phyloP scores from a whole-genome alignment of 1,140 invertebrate species.

The Pseudobourletiella spinata region DNA sequence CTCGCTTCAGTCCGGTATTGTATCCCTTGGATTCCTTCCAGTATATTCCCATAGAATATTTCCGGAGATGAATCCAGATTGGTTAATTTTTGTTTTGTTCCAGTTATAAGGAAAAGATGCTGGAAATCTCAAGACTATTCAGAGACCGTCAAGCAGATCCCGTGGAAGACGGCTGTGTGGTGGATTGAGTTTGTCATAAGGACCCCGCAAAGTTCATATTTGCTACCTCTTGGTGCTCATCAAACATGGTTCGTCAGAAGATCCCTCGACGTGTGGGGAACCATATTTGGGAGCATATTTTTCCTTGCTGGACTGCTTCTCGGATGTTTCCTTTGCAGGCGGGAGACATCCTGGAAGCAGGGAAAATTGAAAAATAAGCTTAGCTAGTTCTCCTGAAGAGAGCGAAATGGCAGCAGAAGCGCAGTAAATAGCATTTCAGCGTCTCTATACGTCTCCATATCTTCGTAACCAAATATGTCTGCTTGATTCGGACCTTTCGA shows the following conservation, averaged over 20 bases:
- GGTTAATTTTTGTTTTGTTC: background rate
- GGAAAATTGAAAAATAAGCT: too few relatives aligned
- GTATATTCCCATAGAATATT: background rate
- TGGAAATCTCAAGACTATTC: conserved; percentile 2
- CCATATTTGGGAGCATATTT: background rate
- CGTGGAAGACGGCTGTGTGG: conserved; percentile 1
- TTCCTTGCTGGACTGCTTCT: background rate
- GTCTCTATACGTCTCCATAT: too few relatives aligned
- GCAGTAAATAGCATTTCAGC: too few relatives aligned
- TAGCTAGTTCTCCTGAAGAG: too few relatives aligned
- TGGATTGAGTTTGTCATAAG: conserved; percentile 14
- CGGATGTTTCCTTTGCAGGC: too few relatives aligned
- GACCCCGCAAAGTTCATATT: background rate
- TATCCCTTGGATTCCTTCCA: background rate
- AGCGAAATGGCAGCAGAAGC: too few relatives aligned
- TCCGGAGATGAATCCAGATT: too few relatives aligned
- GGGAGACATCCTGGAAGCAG: too few relatives aligned
- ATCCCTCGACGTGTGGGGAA: background rate
- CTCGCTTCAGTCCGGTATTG: too few relatives aligned
- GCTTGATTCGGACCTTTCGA: too few relatives aligned
- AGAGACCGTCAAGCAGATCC: conserved; percentile 4
- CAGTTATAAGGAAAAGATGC: conserved; percentile 7
- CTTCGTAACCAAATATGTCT: too few relatives aligned
- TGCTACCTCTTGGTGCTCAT: background rate
- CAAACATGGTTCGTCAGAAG: background rate